phyloP scores from a whole-genome alignment of 2,797 vertebrate genomes.

The Amphiprion clarkii region DNA sequence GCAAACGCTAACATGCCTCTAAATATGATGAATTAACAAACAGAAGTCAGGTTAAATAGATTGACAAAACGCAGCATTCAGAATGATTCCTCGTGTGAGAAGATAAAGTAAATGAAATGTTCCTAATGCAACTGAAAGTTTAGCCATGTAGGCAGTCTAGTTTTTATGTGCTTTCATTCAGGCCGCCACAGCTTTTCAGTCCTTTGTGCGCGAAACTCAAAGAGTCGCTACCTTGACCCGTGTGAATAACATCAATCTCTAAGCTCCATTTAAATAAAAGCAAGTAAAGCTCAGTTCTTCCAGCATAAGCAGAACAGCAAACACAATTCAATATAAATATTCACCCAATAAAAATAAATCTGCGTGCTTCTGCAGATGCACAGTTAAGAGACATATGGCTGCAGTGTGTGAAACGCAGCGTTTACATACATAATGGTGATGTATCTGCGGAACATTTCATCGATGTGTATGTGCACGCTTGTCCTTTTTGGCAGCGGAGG shows the following conservation, averaged over 20 bases:
- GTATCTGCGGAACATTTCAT: conserved; percentile 32
- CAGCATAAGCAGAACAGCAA: conserved; percentile 39
- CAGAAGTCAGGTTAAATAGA: too few relatives aligned
- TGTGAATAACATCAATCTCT: background rate
- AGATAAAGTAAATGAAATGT: background rate
- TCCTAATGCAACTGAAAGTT: background rate
- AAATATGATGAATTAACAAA: too few relatives aligned
- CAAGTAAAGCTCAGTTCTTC: conserved; percentile 23
- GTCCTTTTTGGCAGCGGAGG: conserved; percentile 67
- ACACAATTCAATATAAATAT: conserved; percentile 33
- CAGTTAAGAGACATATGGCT: conserved; percentile 25
- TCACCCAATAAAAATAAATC: conserved; percentile 16
- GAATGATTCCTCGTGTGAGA: too few relatives aligned
- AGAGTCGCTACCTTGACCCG: conserved; percentile 42
- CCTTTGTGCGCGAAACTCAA: conserved; percentile 1
- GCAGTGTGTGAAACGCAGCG: conserved; percentile 6
- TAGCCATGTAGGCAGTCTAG: background rate
- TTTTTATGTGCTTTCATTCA: background rate
- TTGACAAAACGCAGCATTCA: too few relatives aligned
- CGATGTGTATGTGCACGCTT: conserved; percentile 42
- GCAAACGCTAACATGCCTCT: background rate
- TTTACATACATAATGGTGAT: conserved; percentile 28
- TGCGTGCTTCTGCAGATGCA: conserved; percentile 23
- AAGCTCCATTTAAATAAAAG: conserved; percentile 5
- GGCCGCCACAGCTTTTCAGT: background rate